phyloP scores from a whole-genome alignment of 2,888 invertebrate genomes.

The Anticlea derivata region DNA sequence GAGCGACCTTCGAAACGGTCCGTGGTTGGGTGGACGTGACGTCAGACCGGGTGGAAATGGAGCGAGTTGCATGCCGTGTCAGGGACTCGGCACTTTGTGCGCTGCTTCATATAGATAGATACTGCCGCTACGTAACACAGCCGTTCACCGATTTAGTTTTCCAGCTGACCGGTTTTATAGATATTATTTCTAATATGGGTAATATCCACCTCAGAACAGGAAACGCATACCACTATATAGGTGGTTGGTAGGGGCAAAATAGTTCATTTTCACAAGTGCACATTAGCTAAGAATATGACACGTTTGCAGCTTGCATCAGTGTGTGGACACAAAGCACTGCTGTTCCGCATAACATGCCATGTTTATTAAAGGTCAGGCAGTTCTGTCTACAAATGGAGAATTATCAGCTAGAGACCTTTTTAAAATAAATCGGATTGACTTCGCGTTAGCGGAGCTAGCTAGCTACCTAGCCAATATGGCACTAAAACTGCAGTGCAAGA shows the following conservation, averaged over 20 bases:
- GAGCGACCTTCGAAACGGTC: conserved; percentile 70
- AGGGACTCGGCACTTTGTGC: conserved; percentile 47
- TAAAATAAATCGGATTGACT: background rate
- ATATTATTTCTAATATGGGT: conserved; percentile 39
- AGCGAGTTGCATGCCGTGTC: conserved; percentile 68
- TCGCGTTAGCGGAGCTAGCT: no score
- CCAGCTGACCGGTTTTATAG: conserved; percentile 26
- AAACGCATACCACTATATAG: conserved; percentile 46
- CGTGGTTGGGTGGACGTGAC: conserved; percentile 65
- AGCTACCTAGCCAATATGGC: conserved; percentile 11
- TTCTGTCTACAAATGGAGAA: conserved; percentile 25
- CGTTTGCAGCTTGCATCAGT: conserved; percentile 28
- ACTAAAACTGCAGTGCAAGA: conserved; percentile 1
- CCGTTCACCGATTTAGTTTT: conserved; percentile 23
- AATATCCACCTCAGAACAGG: conserved; percentile 44
- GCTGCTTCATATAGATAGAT: conserved; percentile 22
- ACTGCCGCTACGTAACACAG: conserved; percentile 16
- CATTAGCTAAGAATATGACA: conserved; percentile 35
- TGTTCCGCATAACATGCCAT: conserved; percentile 39
- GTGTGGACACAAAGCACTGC: conserved; percentile 30
- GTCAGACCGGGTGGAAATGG: conserved; percentile 70
- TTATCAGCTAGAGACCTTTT: conserved; percentile 7
- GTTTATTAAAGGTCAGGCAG: conserved; percentile 34
- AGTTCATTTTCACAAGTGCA: conserved; percentile 44
- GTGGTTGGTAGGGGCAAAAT: conserved; percentile 47